Evolutionary conservation across 2,113 vertebrate genomes (phyloP), one percentile per base, ranked within the genome.

Genomic region (Bambusicola thoracicus): DNA sequence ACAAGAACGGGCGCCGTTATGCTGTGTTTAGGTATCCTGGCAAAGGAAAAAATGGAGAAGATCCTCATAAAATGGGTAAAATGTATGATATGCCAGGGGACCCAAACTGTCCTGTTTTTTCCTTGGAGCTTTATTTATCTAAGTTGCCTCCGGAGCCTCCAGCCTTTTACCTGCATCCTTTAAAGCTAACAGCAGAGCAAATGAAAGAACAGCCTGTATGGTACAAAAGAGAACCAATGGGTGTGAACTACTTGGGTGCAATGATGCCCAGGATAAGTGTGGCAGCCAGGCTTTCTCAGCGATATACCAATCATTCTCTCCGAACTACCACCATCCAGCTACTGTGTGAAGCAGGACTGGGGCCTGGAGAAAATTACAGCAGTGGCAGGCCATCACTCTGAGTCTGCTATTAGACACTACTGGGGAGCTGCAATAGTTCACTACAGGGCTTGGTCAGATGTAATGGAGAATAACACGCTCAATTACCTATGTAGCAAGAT

Each of bases 71-170:
- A 97, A 93, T 95, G 97, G 93, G 93, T 84, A 97, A 95, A 93
- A 97, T 97, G 97, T 97, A 97, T 25, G 97, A 96, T 69, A 96
- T 97, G 81, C 97, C 97, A 55, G 97, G 95, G 65, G 96, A 97
- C 55, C 95, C 94, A 73, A 97, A 94, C 81, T 97, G 97, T 93
- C 97, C 97, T 75, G 94, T 97, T 73, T 95, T 92, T 87, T 97
- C 97, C 15, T 95, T 97, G 95, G 96, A 97, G 89, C 96, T 97
- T 80, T 97, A 97, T 93, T 94, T 97, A 85, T 97, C 97, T 51
- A 97, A 97, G 81, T 53, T 97, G 67, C 97, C 97, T 91, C 96
- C 95, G 15, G 96, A 97, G 32, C 96, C 96, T 51, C 93, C 96
- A 61, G 96, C 96, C 46, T 97, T 97, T 84, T 97, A 97, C 67